phyloP scores from a whole-genome alignment of 2,113 vertebrate species.

The Shinisaurus crocodilurus region DNA sequence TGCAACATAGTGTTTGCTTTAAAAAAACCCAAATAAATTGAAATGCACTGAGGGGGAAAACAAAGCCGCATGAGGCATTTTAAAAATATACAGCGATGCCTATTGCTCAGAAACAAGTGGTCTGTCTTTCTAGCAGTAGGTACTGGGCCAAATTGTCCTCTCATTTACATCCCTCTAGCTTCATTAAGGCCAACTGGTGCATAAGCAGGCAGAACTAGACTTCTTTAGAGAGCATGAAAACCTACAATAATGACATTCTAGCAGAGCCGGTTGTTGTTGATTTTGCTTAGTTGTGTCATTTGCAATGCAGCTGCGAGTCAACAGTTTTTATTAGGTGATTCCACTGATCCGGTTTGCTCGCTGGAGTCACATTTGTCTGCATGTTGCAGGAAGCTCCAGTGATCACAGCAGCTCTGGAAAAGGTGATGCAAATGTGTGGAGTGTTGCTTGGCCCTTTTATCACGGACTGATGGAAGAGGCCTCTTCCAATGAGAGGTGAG shows the following conservation, averaged over 20 bases:
- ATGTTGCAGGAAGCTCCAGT: neutral
- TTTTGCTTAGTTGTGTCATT: conserved; percentile 4
- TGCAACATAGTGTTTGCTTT: conserved; percentile 10
- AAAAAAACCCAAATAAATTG: neutral
- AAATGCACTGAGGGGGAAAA: conserved; percentile 14
- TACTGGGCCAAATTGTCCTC: neutral
- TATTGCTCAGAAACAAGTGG: conserved; percentile 9
- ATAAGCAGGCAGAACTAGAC: neutral
- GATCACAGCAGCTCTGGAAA: neutral
- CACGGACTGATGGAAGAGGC: too few relatives aligned
- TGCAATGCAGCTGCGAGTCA: conserved; percentile 11
- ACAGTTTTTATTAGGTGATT: neutral
- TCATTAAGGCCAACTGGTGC: conserved; percentile 21
- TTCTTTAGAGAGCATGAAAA: conserved; percentile 1
- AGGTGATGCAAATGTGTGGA: neutral
- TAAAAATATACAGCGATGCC: conserved; percentile 1
- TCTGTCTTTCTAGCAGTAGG: conserved; percentile 9
- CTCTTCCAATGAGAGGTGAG: neutral
- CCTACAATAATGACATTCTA: neutral
- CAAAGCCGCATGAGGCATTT: neutral
- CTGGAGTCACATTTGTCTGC: neutral
- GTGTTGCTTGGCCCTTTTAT: neutral
- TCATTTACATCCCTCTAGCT: conserved; percentile 20
- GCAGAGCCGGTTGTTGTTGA: neutral
- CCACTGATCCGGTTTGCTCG: neutral